Base-by-base conservation (phyloP, 2,888 invertebrate genomes). In the Dermolepida albohirtum region DNA sequence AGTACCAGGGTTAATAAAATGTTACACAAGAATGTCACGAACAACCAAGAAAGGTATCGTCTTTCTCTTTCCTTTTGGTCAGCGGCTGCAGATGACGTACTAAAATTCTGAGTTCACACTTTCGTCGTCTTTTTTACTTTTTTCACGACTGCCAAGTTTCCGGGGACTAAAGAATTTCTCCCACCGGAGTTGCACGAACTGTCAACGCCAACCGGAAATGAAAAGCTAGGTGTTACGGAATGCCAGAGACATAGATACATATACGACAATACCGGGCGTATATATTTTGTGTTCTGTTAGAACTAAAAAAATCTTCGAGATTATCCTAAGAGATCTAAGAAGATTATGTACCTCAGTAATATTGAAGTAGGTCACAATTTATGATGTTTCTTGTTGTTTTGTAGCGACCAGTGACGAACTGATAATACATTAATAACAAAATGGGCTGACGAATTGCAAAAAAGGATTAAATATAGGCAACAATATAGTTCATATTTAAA, bases 201-300 rank as follows among this genome's bases (percentile, higher is more conserved):
- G 71, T 72, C 71, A 69, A 67, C 68, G 69, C 54, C 64, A 63
- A 49, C 66, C 70, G 73, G 73, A 73, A 71, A 73, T 73, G 71
- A 69, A 71, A 73, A 70, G 72, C 71, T 65, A 66, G 67, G 70
- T 70, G 71, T 71, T 70, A 71, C 50, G 50, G 59, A 34, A 34
- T 17, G 34, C 47, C 44, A 44, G 59, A 34, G 59, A 62, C 59
- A 47, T 47, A 39, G 44, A 62, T 47, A 47, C 47, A 47, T 34
- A 29, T 14, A 16, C 55, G 55, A 57, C 40, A 17, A 22, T 62
- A 34, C 34, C 59, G 47, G 16, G 11, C 34, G 47, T 47, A 39
- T n/a, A n/a, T n/a, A n/a, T 62, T 62, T 34, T 16, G 34, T 47
- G 59, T 11, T 47, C 29, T 47, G 49, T 62, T 34, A 47, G 47